Conservation (phyloP, 1,140 invertebrate species). For the Ceratoteleas bidentatus region DNA sequence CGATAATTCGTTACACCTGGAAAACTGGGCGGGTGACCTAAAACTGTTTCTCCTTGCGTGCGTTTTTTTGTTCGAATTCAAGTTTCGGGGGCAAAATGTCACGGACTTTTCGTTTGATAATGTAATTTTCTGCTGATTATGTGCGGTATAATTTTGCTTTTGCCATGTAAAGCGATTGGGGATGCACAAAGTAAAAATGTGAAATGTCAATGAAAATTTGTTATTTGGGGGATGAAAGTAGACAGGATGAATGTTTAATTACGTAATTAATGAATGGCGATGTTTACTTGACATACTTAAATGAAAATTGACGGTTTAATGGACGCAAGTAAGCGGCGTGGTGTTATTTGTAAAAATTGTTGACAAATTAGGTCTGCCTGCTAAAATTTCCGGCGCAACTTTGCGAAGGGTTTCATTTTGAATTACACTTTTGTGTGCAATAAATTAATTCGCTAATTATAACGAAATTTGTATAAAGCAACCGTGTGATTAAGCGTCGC, state of each 20-base stretch:
- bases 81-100: neutral
- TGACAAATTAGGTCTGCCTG: too few relatives aligned
- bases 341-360: constrained; percentile 5
- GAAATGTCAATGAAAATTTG: constrained; percentile 10
- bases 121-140: constrained; percentile 16
- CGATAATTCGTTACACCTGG: constrained; percentile 9
- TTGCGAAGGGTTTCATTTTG: neutral
- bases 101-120: neutral
- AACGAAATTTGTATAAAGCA: constrained; percentile 21
- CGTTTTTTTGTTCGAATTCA: neutral
- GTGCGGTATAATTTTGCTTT: constrained; percentile 15
- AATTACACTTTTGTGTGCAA: constrained; percentile 4
- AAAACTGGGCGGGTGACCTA: neutral
- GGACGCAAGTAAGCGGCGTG: too few relatives aligned
- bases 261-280: constrained; percentile 20
- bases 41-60: constrained; percentile 5
- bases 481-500: neutral
- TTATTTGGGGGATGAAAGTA: constrained; percentile 1
- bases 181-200: constrained; percentile 12
- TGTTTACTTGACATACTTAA: constrained; percentile 1
- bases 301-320: constrained; percentile 4
- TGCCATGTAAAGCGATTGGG: constrained; percentile 23
- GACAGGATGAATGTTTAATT: constrained; percentile 14
- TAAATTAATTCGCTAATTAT: constrained; percentile 19
- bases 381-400: neutral